A percentile compares a stretch with the other conserved stretches of the same genome.
Conservation (phyloP, 2,888 invertebrate genomes). For the Hydropsyche betteni region DNA sequence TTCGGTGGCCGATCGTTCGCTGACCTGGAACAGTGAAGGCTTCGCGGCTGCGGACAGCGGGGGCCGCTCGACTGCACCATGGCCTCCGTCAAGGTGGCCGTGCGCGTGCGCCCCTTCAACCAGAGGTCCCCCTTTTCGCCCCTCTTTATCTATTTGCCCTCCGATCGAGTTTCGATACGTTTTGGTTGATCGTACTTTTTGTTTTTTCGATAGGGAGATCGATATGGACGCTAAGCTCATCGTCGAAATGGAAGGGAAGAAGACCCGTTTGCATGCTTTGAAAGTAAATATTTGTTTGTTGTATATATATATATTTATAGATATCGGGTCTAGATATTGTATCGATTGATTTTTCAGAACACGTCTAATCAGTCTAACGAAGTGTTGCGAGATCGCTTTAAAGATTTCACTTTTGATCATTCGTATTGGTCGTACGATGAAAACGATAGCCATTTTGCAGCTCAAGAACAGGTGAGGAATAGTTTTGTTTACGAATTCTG, state of each 20-base stretch:
- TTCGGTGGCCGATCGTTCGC: too few species aligned
- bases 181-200: constrained; percentile 46
- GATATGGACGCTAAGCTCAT: constrained; percentile 85
- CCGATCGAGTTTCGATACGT: not conserved
- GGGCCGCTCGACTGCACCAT: constrained; percentile 59
- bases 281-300: constrained; percentile 69
- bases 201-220: constrained; percentile 74
- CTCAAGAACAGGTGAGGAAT: constrained; percentile 77
- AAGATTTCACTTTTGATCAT: constrained; percentile 90
- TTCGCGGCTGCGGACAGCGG: not conserved
- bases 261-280: constrained; percentile 78
- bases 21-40: not conserved
- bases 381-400: constrained; percentile 71
- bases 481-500: not conserved
- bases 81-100: constrained; percentile 93
- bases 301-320: too few species aligned
- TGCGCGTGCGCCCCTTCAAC: constrained; percentile 90
- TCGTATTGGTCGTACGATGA: constrained; percentile 87
- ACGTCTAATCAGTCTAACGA: constrained; percentile 57
- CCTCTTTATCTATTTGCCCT: not conserved
- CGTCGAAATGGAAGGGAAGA: constrained; percentile 86
- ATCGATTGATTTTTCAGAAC: too few species aligned
- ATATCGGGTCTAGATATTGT: too few species aligned
- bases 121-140: constrained; percentile 70
- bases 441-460: constrained; percentile 75